These are phyloP conservation scores for Pammene fasciana DNA, from an alignment of 2,888 invertebrate genomes.

Conservation along the genomic window DNA sequence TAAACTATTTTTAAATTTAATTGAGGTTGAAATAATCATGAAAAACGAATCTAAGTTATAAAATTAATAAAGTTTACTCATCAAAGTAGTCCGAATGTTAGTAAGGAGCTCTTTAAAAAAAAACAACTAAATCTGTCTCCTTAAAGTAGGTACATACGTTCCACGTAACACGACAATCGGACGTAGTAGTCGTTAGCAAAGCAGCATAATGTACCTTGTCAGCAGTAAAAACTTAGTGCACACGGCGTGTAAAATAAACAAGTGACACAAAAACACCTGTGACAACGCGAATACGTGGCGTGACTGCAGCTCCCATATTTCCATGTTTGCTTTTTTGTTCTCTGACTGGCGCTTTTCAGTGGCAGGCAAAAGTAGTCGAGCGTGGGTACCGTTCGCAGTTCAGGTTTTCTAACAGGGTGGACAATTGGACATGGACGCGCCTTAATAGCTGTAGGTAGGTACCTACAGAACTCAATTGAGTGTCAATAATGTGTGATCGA, in stretches of 20 bases:
- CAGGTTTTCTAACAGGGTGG: not conserved
- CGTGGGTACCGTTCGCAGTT: not conserved
- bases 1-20: too few relatives aligned
- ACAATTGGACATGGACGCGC: too few relatives aligned
- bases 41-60: too few relatives aligned
- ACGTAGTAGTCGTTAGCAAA: conserved; percentile 48
- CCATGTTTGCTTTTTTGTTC: conserved; percentile 20
- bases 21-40: too few relatives aligned
- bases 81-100: too few relatives aligned
- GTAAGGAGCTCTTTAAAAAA: too few relatives aligned
- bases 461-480: too few relatives aligned
- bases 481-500: too few relatives aligned
- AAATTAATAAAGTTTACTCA: too few relatives aligned
- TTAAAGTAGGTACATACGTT: not conserved
- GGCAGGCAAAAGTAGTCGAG: not conserved
- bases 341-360: conserved; percentile 16
- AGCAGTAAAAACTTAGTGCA: conserved; percentile 23
- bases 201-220: conserved; percentile 46
- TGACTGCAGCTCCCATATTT: conserved; percentile 11
- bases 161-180: conserved; percentile 28
- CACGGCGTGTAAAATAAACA: conserved; percentile 20
- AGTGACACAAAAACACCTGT: conserved; percentile 20
- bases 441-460: too few relatives aligned
- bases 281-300: conserved; percentile 21
- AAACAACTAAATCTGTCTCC: too few relatives aligned